A percentile compares a stretch with the other conserved stretches of the same genome.
phyloP scores from a whole-genome alignment of 2,888 invertebrate genomes.

The Cotesia congregata region DNA sequence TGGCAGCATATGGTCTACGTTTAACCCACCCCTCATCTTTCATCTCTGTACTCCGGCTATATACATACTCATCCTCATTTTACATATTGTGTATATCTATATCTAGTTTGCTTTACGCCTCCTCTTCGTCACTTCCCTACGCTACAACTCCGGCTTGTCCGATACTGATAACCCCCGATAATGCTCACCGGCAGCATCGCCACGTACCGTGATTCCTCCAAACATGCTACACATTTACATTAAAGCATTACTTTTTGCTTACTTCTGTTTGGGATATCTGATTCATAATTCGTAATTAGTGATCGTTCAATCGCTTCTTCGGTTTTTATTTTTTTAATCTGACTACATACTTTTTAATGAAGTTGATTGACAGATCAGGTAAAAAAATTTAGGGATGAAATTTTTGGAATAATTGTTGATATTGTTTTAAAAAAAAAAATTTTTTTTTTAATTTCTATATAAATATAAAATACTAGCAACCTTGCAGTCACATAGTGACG shows the following conservation, averaged over 20 bases:
- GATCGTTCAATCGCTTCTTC: no score
- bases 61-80: neutral
- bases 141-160: conserved; percentile 39
- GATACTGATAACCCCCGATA: conserved; percentile 61
- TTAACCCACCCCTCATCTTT: conserved; percentile 40
- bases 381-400: no score
- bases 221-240: conserved; percentile 46
- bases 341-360: no score
- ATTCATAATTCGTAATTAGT: no score
- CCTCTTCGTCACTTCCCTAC: conserved; percentile 37
- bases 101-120: conserved; percentile 19
- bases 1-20: conserved; percentile 61
- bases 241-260: neutral
- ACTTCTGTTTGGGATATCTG: neutral
- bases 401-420: no score
- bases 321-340: no score
- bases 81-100: neutral
- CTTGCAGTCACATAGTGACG: no score
- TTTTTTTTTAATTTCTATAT: no score
- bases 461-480: no score
- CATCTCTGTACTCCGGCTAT: neutral
- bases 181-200: conserved; percentile 49
- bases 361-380: no score
- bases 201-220: conserved; percentile 53
- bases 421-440: no score